phyloP scores from a whole-genome alignment of 2,113 vertebrate species.

The Heliornis fulica region DNA sequence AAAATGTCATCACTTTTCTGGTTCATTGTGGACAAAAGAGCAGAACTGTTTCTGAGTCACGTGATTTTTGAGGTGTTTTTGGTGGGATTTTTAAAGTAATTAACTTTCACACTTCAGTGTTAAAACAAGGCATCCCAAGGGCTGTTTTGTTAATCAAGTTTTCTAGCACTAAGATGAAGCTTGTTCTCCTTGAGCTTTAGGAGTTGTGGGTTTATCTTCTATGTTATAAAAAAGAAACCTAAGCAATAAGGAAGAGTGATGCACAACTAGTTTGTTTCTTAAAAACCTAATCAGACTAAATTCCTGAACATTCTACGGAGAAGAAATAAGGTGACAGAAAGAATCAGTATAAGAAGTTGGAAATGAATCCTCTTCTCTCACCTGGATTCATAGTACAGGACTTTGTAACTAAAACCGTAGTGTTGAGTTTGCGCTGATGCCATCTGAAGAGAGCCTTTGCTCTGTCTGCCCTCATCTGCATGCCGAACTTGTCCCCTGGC shows the following conservation, averaged over 20 bases:
- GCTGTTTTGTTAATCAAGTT: background rate
- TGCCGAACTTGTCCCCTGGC: background rate
- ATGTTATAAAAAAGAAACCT: background rate
- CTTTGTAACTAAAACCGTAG: background rate
- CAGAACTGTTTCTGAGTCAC: background rate
- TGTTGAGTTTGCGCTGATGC: background rate
- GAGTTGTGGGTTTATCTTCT: background rate
- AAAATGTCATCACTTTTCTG: background rate
- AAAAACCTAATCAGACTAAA: background rate
- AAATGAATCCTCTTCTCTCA: background rate
- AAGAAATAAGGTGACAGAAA: background rate
- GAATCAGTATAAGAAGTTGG: background rate
- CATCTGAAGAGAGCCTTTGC: fast-evolving
- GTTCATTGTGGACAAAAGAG: background rate
- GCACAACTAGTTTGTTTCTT: background rate
- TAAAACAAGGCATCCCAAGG: background rate
- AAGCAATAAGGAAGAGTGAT: background rate
- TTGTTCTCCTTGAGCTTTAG: background rate
- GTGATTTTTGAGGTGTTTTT: background rate
- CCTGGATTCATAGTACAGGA: background rate
- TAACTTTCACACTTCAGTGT: background rate
- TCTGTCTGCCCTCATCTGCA: background rate
- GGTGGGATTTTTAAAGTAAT: background rate
- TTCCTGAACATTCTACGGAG: background rate
- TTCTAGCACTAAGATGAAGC: background rate